Percentiles rank a stretch among this genome's conserved stretches.
Conservation (phyloP, 2,113 vertebrate species). For the Istiophorus platypterus region DNA sequence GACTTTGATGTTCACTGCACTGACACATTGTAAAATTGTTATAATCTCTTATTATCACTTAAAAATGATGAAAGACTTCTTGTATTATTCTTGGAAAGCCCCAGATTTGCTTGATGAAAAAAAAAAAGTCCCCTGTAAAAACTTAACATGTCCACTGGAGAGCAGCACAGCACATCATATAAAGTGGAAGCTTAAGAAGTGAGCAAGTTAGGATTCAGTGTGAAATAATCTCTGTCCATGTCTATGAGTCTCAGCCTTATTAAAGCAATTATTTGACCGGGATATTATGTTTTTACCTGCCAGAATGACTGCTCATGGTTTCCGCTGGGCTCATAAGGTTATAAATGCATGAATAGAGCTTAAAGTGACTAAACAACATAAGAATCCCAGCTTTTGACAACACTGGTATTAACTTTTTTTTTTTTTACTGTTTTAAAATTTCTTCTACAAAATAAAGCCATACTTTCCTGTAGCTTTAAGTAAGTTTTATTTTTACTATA, state of each 20-base stretch:
- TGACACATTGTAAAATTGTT: neutral
- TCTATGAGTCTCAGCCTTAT: no score
- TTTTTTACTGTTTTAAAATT: neutral
- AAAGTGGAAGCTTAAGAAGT: neutral
- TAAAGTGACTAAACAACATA: neutral
- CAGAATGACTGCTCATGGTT: neutral
- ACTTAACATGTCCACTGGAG: conserved; percentile 6
- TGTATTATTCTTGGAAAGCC: neutral
- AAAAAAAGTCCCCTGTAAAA: conserved; percentile 1
- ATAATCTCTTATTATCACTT: neutral
- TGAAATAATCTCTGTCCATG: neutral
- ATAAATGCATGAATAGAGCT: neutral
- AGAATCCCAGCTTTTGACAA: neutral
- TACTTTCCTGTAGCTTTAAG: neutral
- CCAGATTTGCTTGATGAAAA: neutral
- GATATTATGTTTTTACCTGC: neutral
- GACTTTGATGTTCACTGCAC: neutral
- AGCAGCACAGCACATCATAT: conserved; percentile 52
- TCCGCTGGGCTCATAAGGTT: neutral
- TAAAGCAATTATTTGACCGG: no score
- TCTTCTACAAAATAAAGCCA: neutral
- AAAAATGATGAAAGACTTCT: neutral
- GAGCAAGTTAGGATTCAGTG: neutral
- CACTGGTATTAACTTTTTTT: neutral
- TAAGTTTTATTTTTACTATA: neutral